A percentile compares a stretch with the other conserved stretches of the same genome.
phyloP scores from a whole-genome alignment of 2,888 invertebrate genomes.

The Phaedon cochleariae region DNA sequence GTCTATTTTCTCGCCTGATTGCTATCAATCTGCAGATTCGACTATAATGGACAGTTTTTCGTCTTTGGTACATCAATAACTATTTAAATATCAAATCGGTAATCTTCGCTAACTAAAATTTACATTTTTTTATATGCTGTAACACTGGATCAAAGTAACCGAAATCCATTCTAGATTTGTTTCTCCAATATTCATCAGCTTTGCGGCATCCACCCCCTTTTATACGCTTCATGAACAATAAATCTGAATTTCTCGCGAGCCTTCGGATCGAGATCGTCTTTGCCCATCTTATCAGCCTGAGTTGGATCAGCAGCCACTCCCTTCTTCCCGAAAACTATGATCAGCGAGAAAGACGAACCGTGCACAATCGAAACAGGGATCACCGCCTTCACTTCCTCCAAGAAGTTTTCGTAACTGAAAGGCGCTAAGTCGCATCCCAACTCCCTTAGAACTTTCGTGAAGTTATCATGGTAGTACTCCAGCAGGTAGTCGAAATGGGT shows the following conservation, averaged over 20 bases:
- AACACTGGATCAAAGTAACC: no score
- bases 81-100: no score
- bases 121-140: no score
- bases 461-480: constrained; percentile 32
- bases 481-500: constrained; percentile 35
- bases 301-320: not conserved
- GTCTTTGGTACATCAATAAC: no score
- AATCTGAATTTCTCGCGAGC: not conserved
- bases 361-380: not conserved
- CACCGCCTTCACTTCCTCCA: constrained; percentile 11
- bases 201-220: not conserved
- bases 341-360: not conserved
- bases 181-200: no score
- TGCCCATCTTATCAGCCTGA: not conserved
- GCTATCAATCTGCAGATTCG: no score
- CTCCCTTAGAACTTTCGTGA: constrained; percentile 23
- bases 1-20: no score
- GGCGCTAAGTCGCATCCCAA: constrained; percentile 18
- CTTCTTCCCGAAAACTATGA: not conserved
- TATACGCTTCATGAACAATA: not conserved
- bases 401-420: constrained; percentile 17
- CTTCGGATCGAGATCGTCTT: not conserved
- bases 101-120: no score
- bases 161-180: no score
- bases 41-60: no score